Evolutionary conservation across 1,140 invertebrate genomes (phyloP).

Genomic region (Drosophila pseudoananassae): DNA sequence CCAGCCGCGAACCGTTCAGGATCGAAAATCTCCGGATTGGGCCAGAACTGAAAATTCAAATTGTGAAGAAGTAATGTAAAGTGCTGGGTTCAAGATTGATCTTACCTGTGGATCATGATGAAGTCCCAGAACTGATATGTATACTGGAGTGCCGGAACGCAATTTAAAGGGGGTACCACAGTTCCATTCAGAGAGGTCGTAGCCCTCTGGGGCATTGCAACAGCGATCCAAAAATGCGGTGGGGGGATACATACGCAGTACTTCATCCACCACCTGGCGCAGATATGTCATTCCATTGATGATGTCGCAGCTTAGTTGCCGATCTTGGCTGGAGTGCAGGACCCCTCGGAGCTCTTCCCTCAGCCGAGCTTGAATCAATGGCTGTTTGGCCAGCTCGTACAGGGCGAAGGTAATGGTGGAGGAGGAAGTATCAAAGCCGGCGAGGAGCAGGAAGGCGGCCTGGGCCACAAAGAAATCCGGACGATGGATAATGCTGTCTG

Average conservation of each 20-base stretch:
- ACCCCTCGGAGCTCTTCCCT: conserved; percentile 79
- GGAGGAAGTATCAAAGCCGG: conserved; percentile 85
- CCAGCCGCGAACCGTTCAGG: conserved; percentile 85
- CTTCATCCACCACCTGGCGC: conserved; percentile 84
- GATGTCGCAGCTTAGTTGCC: conserved; percentile 81
- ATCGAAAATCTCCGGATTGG: conserved; percentile 84
- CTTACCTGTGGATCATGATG: conserved; percentile 67
- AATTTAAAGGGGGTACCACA: conserved; percentile 29
- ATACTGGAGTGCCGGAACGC: conserved; percentile 64
- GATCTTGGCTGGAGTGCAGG: conserved; percentile 60
- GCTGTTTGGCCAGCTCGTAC: conserved; percentile 84
- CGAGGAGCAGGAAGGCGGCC: conserved; percentile 87
- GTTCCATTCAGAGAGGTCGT: conserved; percentile 83
- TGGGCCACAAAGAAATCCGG: conserved; percentile 86
- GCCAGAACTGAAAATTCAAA: conserved; percentile 53
- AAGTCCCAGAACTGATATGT: conserved; percentile 71
- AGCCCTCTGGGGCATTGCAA: conserved; percentile 60
- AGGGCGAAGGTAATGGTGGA: conserved; percentile 84
- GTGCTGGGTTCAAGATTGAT: conserved; percentile 76
- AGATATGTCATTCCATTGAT: conserved; percentile 84
- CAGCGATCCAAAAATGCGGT: conserved; percentile 85
- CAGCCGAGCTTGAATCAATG: conserved; percentile 83
- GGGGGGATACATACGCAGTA: conserved; percentile 86
- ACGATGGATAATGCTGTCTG: conserved; percentile 43
- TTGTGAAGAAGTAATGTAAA: conserved; percentile 55